Percentiles rank a stretch among this genome's conserved stretches.
phyloP scores from a whole-genome alignment of 2,797 vertebrate genomes.

The Megaceryle alcyon region DNA sequence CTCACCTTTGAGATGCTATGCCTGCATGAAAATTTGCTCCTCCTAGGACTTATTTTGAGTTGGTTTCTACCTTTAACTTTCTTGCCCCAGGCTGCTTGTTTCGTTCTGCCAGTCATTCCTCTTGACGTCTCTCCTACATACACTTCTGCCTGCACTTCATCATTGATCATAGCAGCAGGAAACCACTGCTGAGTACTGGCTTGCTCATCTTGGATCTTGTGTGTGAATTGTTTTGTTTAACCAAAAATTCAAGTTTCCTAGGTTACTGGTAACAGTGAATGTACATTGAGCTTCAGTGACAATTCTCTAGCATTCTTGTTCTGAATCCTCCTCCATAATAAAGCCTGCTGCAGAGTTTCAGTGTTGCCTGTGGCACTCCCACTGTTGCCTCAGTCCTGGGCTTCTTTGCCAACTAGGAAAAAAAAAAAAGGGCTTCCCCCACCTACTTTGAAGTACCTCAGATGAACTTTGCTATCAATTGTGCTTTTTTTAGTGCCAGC shows the following conservation, averaged over 20 bases:
- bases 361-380: not conserved
- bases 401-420: not conserved
- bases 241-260: not conserved
- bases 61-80: not conserved
- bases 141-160: not conserved
- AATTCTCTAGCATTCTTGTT: constrained; percentile 4
- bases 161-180: not conserved
- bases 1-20: not conserved
- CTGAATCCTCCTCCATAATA: not conserved
- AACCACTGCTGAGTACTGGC: not conserved
- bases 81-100: not conserved
- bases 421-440: constrained; percentile 40
- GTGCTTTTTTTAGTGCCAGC: constrained; percentile 21
- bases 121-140: not conserved
- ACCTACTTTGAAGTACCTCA: constrained; percentile 30
- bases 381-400: not conserved
- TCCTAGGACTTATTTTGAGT: not conserved
- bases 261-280: not conserved
- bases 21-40: not conserved
- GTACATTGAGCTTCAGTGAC: not conserved
- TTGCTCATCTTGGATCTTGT: not conserved
- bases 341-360: not conserved
- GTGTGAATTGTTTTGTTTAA: not conserved
- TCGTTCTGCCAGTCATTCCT: not conserved
- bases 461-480: constrained; percentile 41